Base-by-base conservation (phyloP, 2,113 vertebrate genomes). In the Chaetodon trifascialis region DNA sequence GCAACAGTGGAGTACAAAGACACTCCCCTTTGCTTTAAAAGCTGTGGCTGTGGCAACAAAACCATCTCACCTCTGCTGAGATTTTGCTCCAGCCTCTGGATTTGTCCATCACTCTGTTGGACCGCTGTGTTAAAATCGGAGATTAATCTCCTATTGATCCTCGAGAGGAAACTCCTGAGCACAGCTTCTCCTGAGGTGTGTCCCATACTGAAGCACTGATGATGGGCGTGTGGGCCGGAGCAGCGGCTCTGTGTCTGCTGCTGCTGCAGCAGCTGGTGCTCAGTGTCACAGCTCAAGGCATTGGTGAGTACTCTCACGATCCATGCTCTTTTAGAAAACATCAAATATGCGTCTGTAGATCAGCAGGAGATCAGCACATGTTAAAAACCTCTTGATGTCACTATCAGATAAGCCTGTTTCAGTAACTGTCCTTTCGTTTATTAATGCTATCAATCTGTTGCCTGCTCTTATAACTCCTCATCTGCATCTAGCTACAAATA, bases 271-370 rank as follows among this genome's bases (percentile, higher is more conserved):
- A 94, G 88, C 92, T 95, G 2, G 87, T 92, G 54, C 75, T 89
- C 85, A 90, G 88, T 19, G 83, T 94, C 49, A 94, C 92, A 81
- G 89, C 95, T 54, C 89, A 94, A 73, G 96, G 96, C 10, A 96
- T 95, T 85, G 96, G 97, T 98, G 95, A 97, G 97, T 93, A 70
- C 42, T 82, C 51, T 55, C 72, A 70, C 11, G 30, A 40, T 64
- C 23, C 7, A 70, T 68, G 11, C 11, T 7, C 34, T 42, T 55
- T 44, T 78, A 58, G 54, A 76, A 85, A 74, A 74, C 72, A 21
- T 44, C 21, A 46, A 47, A n/a, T 10, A 7, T 82, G 38, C 73
- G 14, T 65, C 21, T 65, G 16, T 40, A 64, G 36, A 49, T 36
- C 52, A 66, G n/a, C 42, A 70, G 16, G 34, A 64, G 36, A 49